These are phyloP conservation scores for Lota lota DNA, from an alignment of 2,113 vertebrate genomes.

Conservation along the genomic window DNA sequence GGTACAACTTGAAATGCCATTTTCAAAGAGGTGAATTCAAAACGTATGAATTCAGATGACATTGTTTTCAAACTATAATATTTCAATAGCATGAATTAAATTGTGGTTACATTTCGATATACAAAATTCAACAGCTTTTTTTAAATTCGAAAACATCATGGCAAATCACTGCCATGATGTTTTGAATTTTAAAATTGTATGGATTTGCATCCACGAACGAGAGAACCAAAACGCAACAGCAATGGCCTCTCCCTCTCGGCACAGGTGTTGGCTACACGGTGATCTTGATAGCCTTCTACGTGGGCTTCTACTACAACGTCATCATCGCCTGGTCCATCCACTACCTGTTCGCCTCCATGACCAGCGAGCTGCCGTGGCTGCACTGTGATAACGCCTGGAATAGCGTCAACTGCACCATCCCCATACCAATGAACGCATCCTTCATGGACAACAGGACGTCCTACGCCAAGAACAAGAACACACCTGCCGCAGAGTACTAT, in stretches of 20 bases:
- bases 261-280: conserved; percentile 95
- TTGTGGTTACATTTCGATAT: too few relatives aligned
- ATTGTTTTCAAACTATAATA: too few relatives aligned
- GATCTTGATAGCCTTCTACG: conserved; percentile 95
- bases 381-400: conserved; percentile 89
- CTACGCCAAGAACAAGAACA: conserved; percentile 91
- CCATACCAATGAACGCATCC: conserved; percentile 78
- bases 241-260: conserved; percentile 14
- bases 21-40: too few relatives aligned
- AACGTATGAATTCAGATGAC: too few relatives aligned
- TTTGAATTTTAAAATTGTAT: too few relatives aligned
- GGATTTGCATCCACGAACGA: too few relatives aligned
- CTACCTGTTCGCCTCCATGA: conserved; percentile 95
- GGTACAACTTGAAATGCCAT: too few relatives aligned
- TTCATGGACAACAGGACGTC: conserved; percentile 80
- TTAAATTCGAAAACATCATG: too few relatives aligned
- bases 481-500: conserved; percentile 94
- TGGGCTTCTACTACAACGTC: conserved; percentile 99
- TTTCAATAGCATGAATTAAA: too few relatives aligned
- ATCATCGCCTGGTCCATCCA: conserved; percentile 98
- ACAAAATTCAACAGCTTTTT: too few relatives aligned
- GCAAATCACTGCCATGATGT: too few relatives aligned
- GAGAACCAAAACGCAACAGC: too few relatives aligned
- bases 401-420: conserved; percentile 87
- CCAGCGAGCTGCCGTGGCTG: conserved; percentile 87